A percentile compares a stretch with the other conserved stretches of the same genome.
These are phyloP conservation scores for Actinia tenebrosa DNA, from an alignment of 64 coral and sea anemone genomes.

Conservation along the genomic window DNA sequence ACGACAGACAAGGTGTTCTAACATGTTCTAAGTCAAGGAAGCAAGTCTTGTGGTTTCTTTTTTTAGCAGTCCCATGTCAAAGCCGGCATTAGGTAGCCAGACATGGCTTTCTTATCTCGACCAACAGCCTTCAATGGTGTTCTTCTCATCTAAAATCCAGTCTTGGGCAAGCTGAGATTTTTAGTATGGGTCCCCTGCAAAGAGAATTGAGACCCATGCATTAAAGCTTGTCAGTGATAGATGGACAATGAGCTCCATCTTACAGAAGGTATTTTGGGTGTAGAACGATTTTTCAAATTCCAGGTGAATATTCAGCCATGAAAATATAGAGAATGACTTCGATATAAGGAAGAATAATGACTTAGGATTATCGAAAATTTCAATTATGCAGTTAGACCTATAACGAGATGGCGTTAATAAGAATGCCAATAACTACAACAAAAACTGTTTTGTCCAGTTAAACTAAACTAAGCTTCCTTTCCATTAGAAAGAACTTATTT, in stretches of 20 bases:
- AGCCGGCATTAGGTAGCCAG: background rate
- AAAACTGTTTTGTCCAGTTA: background rate
- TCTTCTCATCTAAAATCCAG: background rate
- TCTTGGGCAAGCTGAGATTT: background rate
- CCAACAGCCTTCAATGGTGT: background rate
- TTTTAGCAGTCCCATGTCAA: background rate
- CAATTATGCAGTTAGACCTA: background rate
- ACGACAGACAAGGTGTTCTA: background rate
- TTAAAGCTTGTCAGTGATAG: background rate
- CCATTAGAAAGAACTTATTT: background rate
- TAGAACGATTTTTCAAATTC: background rate
- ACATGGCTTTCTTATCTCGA: background rate
- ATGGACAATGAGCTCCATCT: background rate
- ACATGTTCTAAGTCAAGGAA: background rate
- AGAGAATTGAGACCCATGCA: background rate
- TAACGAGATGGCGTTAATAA: background rate
- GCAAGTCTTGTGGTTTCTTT: background rate
- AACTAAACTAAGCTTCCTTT: background rate
- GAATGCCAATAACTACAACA: background rate
- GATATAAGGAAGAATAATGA: background rate
- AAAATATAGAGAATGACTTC: background rate
- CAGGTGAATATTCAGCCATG: background rate
- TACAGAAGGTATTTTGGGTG: constrained; percentile 5
- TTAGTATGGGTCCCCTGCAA: background rate
- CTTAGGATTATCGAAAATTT: background rate